Conservation (phyloP, 2,888 invertebrate species). For the Tiliacea aurago region DNA sequence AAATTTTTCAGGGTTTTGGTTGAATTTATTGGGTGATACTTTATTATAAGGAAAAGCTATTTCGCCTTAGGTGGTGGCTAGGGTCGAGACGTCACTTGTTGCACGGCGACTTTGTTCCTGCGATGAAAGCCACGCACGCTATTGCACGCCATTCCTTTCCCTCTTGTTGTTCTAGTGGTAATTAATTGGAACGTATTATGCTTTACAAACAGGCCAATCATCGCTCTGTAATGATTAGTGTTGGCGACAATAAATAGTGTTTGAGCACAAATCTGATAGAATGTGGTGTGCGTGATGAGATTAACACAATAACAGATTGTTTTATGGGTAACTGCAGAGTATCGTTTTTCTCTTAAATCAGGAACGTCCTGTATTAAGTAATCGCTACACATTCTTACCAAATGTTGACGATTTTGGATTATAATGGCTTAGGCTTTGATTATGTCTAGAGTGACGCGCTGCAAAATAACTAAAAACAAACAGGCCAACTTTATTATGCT, state of each 20-base stretch:
- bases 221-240: slow-evolving; percentile 55
- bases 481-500: too few relatives aligned
- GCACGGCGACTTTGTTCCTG: slow-evolving; percentile 85
- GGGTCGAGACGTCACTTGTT: slow-evolving; percentile 86
- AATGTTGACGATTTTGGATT: not conserved
- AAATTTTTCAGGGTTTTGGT: slow-evolving; percentile 41
- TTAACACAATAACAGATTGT: not conserved
- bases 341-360: not conserved
- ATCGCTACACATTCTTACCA: not conserved
- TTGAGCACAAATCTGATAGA: slow-evolving; percentile 12
- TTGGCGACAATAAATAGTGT: slow-evolving; percentile 45
- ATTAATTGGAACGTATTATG: slow-evolving; percentile 68
- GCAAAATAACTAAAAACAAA: too few relatives aligned
- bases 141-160: slow-evolving; percentile 81
- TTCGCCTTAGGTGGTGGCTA: slow-evolving; percentile 76
- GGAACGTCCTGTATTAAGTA: too few relatives aligned
- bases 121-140: slow-evolving; percentile 87
- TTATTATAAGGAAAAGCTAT: slow-evolving; percentile 70
- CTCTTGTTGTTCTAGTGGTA: slow-evolving; percentile 80
- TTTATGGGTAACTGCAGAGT: not conserved
- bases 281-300: slow-evolving; percentile 5
- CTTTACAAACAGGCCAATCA: slow-evolving; percentile 62
- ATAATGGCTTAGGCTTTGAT: too few relatives aligned
- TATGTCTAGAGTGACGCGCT: too few relatives aligned
- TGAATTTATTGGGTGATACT: slow-evolving; percentile 58